Conservation (phyloP, 2,888 invertebrate species). For the Pogonocherus hispidulus region DNA sequence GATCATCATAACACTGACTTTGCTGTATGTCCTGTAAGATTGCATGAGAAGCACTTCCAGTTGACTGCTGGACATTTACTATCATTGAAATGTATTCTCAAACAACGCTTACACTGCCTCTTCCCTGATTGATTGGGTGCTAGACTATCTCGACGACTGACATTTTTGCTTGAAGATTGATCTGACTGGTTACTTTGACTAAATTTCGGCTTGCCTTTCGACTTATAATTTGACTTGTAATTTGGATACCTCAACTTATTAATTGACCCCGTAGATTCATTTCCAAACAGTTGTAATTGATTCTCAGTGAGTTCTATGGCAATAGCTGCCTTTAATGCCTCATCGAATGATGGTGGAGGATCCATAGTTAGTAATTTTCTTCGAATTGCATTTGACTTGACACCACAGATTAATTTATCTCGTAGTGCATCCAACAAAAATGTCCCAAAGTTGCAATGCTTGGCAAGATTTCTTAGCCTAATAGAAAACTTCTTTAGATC, state of each 20-base stretch:
- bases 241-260: too few species aligned
- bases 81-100: slow-evolving; percentile 11
- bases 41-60: slow-evolving; percentile 34
- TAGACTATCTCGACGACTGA: background rate
- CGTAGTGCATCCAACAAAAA: slow-evolving; percentile 49
- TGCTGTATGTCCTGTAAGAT: slow-evolving; percentile 36
- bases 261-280: too few species aligned
- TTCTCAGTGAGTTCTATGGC: background rate
- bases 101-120: slow-evolving; percentile 21
- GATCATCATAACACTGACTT: slow-evolving; percentile 28
- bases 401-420: slow-evolving; percentile 50
- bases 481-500: slow-evolving; percentile 42
- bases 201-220: background rate
- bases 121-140: background rate
- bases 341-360: slow-evolving; percentile 23
- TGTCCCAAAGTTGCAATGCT: slow-evolving; percentile 49
- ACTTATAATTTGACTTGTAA: too few species aligned
- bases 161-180: background rate
- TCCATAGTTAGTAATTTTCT: slow-evolving; percentile 42
- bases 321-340: background rate
- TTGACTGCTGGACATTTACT: slow-evolving; percentile 32
- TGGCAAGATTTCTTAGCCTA: slow-evolving; percentile 49
- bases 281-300: too few species aligned
- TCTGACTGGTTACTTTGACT: background rate
- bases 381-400: slow-evolving; percentile 32